A percentile compares a stretch with the other conserved stretches of the same genome.
phyloP scores from a whole-genome alignment of 2,797 vertebrate genomes.

The Onychomys torridus region DNA sequence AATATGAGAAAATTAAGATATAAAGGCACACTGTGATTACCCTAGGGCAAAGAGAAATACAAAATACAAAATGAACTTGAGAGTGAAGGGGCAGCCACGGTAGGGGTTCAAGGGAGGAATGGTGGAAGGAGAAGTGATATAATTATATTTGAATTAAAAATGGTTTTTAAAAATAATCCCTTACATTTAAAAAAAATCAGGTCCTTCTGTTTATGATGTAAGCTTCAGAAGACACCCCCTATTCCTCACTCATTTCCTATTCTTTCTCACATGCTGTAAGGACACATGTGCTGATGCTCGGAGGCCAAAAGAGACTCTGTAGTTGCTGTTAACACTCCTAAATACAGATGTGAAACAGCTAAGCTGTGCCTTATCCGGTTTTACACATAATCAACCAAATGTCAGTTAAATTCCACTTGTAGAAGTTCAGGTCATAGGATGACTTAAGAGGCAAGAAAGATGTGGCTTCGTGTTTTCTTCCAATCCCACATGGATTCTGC shows the following conservation, averaged over 20 bases:
- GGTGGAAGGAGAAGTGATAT: not conserved
- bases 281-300: not conserved
- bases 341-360: conserved; percentile 17
- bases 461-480: conserved; percentile 55
- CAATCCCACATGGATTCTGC: conserved; percentile 66
- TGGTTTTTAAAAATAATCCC: not conserved
- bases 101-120: not conserved
- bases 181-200: not conserved
- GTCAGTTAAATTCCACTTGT: conserved; percentile 40
- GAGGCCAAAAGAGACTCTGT: conserved; percentile 33
- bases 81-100: not conserved
- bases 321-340: conserved; percentile 23
- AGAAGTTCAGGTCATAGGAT: conserved; percentile 25
- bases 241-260: not conserved
- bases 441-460: conserved; percentile 60
- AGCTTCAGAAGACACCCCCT: not conserved
- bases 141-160: not conserved
- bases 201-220: not conserved
- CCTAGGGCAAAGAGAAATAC: not conserved
- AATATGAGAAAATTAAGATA: not conserved
- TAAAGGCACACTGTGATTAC: not conserved
- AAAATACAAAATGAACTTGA: not conserved
- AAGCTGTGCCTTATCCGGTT: not conserved
- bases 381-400: conserved; percentile 45
- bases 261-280: conserved; percentile 18